Evolutionary conservation across 2,888 invertebrate species (phyloP).

Genomic region (Drosophila colorata): DNA sequence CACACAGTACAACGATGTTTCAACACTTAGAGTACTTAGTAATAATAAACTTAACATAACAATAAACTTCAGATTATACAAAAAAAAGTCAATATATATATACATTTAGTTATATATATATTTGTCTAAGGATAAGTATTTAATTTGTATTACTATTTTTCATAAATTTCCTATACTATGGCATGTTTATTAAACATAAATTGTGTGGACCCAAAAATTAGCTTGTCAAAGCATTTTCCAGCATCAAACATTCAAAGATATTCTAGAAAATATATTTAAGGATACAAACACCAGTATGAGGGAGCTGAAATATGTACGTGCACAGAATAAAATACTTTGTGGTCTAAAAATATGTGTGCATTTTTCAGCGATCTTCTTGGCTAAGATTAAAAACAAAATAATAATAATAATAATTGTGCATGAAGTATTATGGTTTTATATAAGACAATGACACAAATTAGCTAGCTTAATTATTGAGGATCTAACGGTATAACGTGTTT

Average conservation of each 20-base stretch:
- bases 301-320: not conserved
- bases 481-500: slow-evolving; percentile 17
- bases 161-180: slow-evolving; percentile 31
- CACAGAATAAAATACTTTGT: not conserved
- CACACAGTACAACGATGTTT: slow-evolving; percentile 54
- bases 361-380: not conserved
- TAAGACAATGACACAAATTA: slow-evolving; percentile 15
- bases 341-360: not conserved
- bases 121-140: slow-evolving; percentile 46
- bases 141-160: slow-evolving; percentile 25
- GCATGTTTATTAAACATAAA: slow-evolving; percentile 39
- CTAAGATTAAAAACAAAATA: not conserved
- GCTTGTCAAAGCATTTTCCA: slow-evolving; percentile 17
- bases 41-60: slow-evolving; percentile 15
- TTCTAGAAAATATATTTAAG: not conserved
- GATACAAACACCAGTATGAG: not conserved
- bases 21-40: slow-evolving; percentile 36
- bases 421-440: not conserved
- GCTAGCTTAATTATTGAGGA: slow-evolving; percentile 50
- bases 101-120: not conserved
- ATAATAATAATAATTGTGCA: not conserved
- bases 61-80: slow-evolving; percentile 16
- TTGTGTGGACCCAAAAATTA: slow-evolving; percentile 14
- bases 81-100: not conserved
- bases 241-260: slow-evolving; percentile 15